Evolutionary conservation across 2,797 vertebrate species (phyloP), one percentile per base, ranked within the genome.

Genomic region (Sarcophilus harrisii): DNA sequence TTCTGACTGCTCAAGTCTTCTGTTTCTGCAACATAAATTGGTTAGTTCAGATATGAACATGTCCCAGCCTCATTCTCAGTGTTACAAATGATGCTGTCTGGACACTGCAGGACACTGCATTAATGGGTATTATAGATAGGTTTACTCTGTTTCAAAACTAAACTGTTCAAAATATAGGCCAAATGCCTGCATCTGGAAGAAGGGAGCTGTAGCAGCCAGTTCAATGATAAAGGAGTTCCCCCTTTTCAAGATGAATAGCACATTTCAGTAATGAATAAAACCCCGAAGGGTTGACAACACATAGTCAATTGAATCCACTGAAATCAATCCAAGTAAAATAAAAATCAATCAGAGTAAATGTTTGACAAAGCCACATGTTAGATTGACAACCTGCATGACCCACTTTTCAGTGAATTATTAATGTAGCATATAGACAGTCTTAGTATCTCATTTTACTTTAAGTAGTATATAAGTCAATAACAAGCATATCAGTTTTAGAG

Each of bases 71-170:
- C 96, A 95, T 94, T 91, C 90, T 94, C 90, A 57, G 94, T 62
- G 97, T 97, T 98, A 97, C 97, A 97, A 98, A 98, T 97, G 90
- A 97, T 95, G 91, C 97, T 98, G 97, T 98, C 97, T 95, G 91
- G 94, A 94, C n/a, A n/a, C n/a, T 98, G 98, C 98, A 98, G 98
- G 98, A 98, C 96, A 55, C 54, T 92, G 87, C 96, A 95, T 97
- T 98, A 97, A 98, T 98, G 95, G 96, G 52, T 90, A 94, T 96
- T 97, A 95, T 95, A 95, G 94, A 91, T 95, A 73, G 87, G 73
- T 92, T 91, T 93, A 90, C 91, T 97, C 89, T 97, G 93, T 90
- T 97, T 97, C 95, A 98, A 89, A 94, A 27, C 66, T 5, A 12
- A 94, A 59, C 92, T 96, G 94, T 96, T 94, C 66, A 95, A 73